Evolutionary conservation across 1,140 invertebrate genomes (phyloP), one percentile per base, ranked within the genome.

Genomic region (Zaprionus nigranus): DNA sequence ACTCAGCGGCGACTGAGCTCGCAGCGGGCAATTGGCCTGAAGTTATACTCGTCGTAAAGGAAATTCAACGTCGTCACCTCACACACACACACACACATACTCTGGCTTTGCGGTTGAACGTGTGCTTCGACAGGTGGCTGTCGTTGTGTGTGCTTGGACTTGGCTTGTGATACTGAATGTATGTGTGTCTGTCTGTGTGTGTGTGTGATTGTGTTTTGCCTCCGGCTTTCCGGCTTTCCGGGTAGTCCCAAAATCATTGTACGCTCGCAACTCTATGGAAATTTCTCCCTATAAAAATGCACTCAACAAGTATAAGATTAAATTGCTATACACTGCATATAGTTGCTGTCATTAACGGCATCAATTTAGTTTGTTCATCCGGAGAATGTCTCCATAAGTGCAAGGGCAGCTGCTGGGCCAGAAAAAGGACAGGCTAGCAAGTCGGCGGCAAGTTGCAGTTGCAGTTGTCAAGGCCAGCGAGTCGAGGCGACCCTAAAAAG

Each of bases 1-100:
- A 79, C 85, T 85, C 78, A 90, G 82, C 85, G 71, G 59, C 81
- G 84, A 90, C 85, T 90, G 85, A 90, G 74, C 76, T 77, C 78
- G 67, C 79, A 85, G 73, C 82, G 70, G 58, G 69, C 86, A 90
- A 90, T 90, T 90, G 76, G 85, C 85, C 85, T 85, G 72, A 90
- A 90, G 85, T 90, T 90, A 90, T 90, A 90, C 79, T 85, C 81
- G 86, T 66, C 81, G 70, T 61, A 77, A 90, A 88, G 84, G 84
- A 88, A 88, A 88, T 82, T 83, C 40, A 73, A 38, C 66, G 74
- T 43, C 62, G 71, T 38, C 56, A 46, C 15, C 63, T 34, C 63
- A 73, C 36, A 61, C 60, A 51, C 59, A 36, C 24, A 34, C 46
- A 49, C 58, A 56, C 56, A 34, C 34, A 57, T 24, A 17, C 17